Evolutionary conservation across 2,113 vertebrate species (phyloP).

Genomic region (Sigmodon hispidus): DNA sequence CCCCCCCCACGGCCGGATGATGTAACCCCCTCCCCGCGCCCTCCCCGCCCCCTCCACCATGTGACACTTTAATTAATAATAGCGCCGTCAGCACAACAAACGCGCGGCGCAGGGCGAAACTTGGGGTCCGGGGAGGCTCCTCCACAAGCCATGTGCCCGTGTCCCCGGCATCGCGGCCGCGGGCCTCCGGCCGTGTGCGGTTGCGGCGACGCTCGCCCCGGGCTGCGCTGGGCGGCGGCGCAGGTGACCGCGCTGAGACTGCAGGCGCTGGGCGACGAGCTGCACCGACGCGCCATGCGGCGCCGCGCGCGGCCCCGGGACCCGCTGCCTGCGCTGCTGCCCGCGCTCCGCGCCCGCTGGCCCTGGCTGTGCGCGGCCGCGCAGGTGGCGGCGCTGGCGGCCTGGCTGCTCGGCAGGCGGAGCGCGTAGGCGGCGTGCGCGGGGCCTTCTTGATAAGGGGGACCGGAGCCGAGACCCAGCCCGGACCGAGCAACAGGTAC

Average conservation of each 20-base stretch:
- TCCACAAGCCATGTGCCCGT: slow-evolving; percentile 79
- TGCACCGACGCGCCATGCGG: slow-evolving; percentile 80
- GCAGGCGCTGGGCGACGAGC: slow-evolving; percentile 81
- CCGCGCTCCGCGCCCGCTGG: slow-evolving; percentile 77
- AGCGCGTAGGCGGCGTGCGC: slow-evolving; percentile 76
- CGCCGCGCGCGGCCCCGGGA: slow-evolving; percentile 75
- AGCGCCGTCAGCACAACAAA: slow-evolving; percentile 82
- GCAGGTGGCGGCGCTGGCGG: slow-evolving; percentile 83
- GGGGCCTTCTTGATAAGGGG: slow-evolving; percentile 74
- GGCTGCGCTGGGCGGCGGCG: slow-evolving; percentile 75
- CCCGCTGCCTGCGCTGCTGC: slow-evolving; percentile 48
- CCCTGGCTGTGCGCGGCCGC: slow-evolving; percentile 83
- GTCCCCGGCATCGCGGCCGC: slow-evolving; percentile 79
- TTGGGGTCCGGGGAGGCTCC: slow-evolving; percentile 80
- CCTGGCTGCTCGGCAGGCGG: slow-evolving; percentile 81
- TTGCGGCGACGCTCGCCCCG: slow-evolving; percentile 76
- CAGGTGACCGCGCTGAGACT: slow-evolving; percentile 79
- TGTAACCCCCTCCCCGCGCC: slow-evolving; percentile 80
- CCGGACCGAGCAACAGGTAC: slow-evolving; percentile 81
- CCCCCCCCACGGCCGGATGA: slow-evolving; percentile 77
- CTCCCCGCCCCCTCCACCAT: slow-evolving; percentile 82
- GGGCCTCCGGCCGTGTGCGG: slow-evolving; percentile 80
- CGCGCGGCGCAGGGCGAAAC: slow-evolving; percentile 79
- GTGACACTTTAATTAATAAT: slow-evolving; percentile 84
- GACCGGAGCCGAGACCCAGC: slow-evolving; percentile 80